Evolutionary conservation across 2,797 vertebrate genomes (phyloP), one percentile per base, ranked within the genome.

Genomic region (Valencia hispanica): DNA sequence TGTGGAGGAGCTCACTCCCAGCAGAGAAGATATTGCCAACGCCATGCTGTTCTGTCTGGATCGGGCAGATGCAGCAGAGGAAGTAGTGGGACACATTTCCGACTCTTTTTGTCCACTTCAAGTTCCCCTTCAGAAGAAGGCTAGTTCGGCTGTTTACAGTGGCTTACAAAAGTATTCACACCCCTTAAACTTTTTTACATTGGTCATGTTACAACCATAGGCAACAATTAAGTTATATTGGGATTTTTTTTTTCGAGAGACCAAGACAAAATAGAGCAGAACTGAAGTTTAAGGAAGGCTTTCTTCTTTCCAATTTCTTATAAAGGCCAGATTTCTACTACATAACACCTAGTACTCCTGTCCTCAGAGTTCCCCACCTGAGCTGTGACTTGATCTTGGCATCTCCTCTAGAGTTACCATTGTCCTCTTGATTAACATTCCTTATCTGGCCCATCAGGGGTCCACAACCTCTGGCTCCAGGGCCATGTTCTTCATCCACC

Each of bases 1-100:
- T 41, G 87, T 96, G 20, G 88, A 93, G 72, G 94, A 93, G 47
- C 92, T 96, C 75, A 92, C 86, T 1, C 94, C 96, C 0, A 92
- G 91, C 77, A 91, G 93, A 77, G 93, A 92, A 2, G 91, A 94
- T 6, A 71, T 96, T 0, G 95, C 93, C 41, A 90, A 83, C 0
- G 90, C 93, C 70, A 96, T 96, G 96, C 80, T 95, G 73, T 96
- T 96, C 87, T 96, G 95, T 81, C 90, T 96, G 1, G 91, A 96
- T 82, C 92, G 94, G 68, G 96, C 96, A 0, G 96, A 96, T 43
- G 95, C 95, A 48, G 96, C 96, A 4, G 95, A 96, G 85, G 96
- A 96, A 87, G 94, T 96, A 0, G 96, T 96, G 80, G 91, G 88
- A 63, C 94, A 93, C 85, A 90, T 96, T 78, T 88, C 94, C 0